Percentiles rank a stretch among this genome's conserved stretches.
Evolutionary conservation across 2,888 invertebrate genomes (phyloP).

Genomic region (Patella depressa): DNA sequence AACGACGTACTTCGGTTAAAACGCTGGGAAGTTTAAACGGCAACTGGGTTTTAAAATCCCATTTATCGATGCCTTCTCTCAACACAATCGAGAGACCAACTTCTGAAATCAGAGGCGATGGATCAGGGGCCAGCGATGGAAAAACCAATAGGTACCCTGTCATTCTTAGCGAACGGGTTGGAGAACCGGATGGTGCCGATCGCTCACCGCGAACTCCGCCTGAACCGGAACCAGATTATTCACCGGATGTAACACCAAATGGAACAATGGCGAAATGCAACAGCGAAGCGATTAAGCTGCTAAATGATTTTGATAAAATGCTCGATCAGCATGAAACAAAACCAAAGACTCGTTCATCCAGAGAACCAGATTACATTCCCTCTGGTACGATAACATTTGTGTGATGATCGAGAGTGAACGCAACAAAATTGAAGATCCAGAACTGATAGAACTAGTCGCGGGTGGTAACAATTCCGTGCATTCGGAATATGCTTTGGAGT

Average conservation of each 20-base stretch:
- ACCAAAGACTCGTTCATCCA: background rate
- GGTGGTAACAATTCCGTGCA: no score
- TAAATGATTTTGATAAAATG: slow-evolving; percentile 31
- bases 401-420: background rate
- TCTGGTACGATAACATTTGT: background rate
- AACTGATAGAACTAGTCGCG: no score
- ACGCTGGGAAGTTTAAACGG: background rate
- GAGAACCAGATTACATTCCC: background rate
- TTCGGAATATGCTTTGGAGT: no score
- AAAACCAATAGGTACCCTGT: no score
- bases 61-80: background rate
- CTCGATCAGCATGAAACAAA: slow-evolving; percentile 23
- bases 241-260: slow-evolving; percentile 8
- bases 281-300: slow-evolving; percentile 24
- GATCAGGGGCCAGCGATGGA: no score
- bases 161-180: background rate
- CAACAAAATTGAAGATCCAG: no score
- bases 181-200: background rate
- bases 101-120: background rate
- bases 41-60: background rate
- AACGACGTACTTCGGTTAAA: background rate
- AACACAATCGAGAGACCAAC: background rate
- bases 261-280: slow-evolving; percentile 23
- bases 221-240: slow-evolving; percentile 26
- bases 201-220: background rate